Percentiles rank a stretch among this genome's conserved stretches.
Conservation (phyloP, 2,113 vertebrate genomes). For the Crotalus helleri region DNA sequence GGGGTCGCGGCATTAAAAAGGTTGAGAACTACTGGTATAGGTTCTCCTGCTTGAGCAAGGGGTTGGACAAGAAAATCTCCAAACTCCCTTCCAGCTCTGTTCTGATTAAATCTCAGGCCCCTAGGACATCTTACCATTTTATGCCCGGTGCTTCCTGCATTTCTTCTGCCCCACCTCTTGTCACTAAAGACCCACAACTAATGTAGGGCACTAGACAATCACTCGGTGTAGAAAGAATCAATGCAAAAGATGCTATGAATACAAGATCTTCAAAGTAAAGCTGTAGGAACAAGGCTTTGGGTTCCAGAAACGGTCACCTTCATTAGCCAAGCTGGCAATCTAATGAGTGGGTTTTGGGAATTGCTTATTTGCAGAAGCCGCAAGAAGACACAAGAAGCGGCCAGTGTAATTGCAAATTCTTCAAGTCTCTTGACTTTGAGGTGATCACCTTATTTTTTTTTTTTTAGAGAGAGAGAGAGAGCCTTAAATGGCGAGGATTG, state of each 20-base stretch:
- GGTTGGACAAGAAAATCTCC: no score
- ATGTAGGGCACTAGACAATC: no score
- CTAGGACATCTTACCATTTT: no score
- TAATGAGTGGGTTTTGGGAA: conserved; percentile 7
- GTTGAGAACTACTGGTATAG: no score
- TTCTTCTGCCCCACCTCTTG: neutral
- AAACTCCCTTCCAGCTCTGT: no score
- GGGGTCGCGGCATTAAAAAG: no score
- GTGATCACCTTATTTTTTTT: conserved; percentile 50
- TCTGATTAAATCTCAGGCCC: no score
- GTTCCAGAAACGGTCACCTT: neutral
- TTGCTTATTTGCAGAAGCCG: conserved; percentile 28
- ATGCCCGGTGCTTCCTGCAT: neutral
- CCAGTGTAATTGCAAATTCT: conserved; percentile 67
- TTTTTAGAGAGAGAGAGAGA: neutral
- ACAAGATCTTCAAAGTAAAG: neutral
- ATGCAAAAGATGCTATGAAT: neutral
- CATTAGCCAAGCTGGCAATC: conserved; percentile 24
- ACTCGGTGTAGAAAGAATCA: no score
- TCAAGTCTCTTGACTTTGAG: conserved; percentile 20
- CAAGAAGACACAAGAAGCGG: conserved; percentile 42
- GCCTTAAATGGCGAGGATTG: conserved; percentile 66
- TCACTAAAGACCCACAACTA: no score
- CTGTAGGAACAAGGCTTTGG: neutral
- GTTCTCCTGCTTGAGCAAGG: no score